phyloP scores from a whole-genome alignment of 2,888 invertebrate genomes.

The Dasypogon diadema region DNA sequence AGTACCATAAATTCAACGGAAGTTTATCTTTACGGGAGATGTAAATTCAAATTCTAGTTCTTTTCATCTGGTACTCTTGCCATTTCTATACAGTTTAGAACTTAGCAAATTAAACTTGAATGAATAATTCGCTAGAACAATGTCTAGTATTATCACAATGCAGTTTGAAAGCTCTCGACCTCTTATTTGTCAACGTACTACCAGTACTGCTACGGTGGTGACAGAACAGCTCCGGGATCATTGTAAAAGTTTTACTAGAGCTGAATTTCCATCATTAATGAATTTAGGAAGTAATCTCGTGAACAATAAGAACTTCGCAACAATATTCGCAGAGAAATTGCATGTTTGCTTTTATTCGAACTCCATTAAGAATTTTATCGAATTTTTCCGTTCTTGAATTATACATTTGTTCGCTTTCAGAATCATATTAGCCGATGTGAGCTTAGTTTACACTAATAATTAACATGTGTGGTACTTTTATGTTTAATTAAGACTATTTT shows the following conservation, averaged over 20 bases:
- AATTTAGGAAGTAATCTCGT: constrained; percentile 17
- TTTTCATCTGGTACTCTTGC: no score
- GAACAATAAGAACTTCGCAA: not conserved
- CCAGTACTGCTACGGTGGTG: not conserved
- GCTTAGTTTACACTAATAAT: not conserved
- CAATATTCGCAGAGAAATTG: not conserved
- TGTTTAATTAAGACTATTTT: constrained; percentile 1
- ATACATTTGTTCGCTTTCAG: not conserved
- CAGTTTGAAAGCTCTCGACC: not conserved
- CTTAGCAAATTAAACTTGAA: not conserved
- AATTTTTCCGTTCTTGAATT: not conserved
- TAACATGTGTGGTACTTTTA: not conserved
- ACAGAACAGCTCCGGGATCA: constrained; percentile 16
- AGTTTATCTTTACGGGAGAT: constrained; percentile 13
- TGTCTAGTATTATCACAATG: not conserved
- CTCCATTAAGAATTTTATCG: not conserved
- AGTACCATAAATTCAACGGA: not conserved
- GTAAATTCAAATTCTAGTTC: no score
- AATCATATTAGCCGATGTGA: not conserved
- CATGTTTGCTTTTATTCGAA: not conserved
- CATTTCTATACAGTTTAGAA: not conserved
- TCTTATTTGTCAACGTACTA: not conserved
- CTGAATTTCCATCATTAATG: constrained; percentile 8
- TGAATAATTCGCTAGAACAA: constrained; percentile 14
- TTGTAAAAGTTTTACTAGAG: constrained; percentile 2